phyloP scores from a whole-genome alignment of 2,113 vertebrate genomes.

The Erythrolamprus reginae region DNA sequence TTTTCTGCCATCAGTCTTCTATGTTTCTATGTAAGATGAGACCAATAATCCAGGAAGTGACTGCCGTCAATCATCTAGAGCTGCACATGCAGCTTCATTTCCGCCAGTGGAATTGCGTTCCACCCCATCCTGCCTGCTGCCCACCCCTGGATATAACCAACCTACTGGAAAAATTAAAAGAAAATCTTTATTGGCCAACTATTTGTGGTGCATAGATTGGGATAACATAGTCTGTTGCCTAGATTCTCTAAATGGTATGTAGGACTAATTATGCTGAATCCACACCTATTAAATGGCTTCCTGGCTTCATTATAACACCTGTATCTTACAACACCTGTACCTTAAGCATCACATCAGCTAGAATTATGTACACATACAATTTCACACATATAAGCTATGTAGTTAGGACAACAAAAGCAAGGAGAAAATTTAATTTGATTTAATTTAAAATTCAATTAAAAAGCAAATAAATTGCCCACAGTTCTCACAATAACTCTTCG shows the following conservation, averaged over 20 bases:
- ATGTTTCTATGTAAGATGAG: no score
- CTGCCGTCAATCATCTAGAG: no score
- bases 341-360: no score
- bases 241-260: neutral
- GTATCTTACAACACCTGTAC: neutral
- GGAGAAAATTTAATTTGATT: neutral
- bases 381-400: neutral
- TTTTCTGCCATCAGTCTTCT: no score
- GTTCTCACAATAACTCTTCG: neutral
- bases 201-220: neutral
- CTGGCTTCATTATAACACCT: neutral
- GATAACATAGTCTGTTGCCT: neutral
- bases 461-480: neutral
- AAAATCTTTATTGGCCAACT: neutral
- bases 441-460: neutral
- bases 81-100: no score
- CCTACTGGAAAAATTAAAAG: neutral
- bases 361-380: neutral
- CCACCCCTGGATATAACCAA: no score
- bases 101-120: no score
- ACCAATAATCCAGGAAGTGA: no score
- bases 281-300: neutral
- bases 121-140: no score
- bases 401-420: neutral
- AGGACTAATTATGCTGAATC: neutral